These are phyloP conservation scores for Lysandra coridon DNA, from an alignment of 2,888 invertebrate species.

Conservation along the genomic window DNA sequence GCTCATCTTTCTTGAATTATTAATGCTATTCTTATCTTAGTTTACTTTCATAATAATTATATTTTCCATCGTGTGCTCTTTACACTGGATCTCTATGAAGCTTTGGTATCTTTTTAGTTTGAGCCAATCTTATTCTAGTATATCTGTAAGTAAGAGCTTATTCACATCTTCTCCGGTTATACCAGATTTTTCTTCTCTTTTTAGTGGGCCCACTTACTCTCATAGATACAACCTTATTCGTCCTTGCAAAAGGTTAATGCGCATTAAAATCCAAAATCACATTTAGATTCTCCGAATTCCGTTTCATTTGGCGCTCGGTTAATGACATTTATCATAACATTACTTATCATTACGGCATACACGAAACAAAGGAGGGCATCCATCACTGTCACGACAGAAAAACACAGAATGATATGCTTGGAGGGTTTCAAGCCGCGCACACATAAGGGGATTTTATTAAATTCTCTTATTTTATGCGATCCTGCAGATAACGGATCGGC, in stretches of 20 bases:
- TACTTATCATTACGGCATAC: slow-evolving; percentile 57
- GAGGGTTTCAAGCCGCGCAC: slow-evolving; percentile 16
- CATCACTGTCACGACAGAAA: slow-evolving; percentile 53
- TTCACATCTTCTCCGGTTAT: too few relatives aligned
- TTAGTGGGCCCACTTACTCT: not conserved
- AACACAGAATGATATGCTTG: slow-evolving; percentile 37
- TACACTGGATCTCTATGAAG: not conserved
- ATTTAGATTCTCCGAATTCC: not conserved
- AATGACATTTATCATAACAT: slow-evolving; percentile 59
- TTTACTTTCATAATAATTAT: too few relatives aligned
- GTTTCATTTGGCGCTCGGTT: slow-evolving; percentile 22
- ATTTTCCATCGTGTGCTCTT: not conserved
- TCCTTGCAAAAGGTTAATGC: not conserved
- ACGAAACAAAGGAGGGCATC: slow-evolving; percentile 58
- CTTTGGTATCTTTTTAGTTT: not conserved
- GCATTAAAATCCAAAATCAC: slow-evolving; percentile 1
- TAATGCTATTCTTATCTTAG: too few relatives aligned
- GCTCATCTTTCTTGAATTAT: too few relatives aligned
- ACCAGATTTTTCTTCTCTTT: too few relatives aligned
- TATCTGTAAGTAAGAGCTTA: too few relatives aligned
- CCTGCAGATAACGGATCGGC: too few relatives aligned
- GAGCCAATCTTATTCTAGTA: too few relatives aligned
- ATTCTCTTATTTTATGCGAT: not conserved
- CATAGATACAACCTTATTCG: not conserved
- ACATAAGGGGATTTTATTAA: slow-evolving; percentile 14